These are phyloP conservation scores for Centrocercus urophasianus DNA, from an alignment of 2,113 vertebrate species.

Conservation along the genomic window DNA sequence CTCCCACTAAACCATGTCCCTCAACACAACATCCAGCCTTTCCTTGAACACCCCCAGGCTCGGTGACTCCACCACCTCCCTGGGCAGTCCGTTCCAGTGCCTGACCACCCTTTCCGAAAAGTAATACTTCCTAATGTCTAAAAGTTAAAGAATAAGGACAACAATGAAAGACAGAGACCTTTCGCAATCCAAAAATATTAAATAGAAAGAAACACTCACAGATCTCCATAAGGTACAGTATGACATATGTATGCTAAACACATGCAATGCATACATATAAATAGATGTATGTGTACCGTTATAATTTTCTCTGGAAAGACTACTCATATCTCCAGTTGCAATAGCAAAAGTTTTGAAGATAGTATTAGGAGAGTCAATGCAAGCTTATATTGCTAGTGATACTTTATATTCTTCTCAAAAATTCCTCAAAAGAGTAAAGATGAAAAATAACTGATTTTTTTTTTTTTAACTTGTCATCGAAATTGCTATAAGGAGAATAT, in stretches of 20 bases:
- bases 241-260: neutral
- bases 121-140: too few relatives aligned
- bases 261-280: neutral
- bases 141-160: neutral
- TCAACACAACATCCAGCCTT: too few relatives aligned
- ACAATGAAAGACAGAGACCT: neutral
- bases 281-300: neutral
- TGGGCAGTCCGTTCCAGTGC: too few relatives aligned
- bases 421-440: neutral
- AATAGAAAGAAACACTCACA: neutral
- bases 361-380: neutral
- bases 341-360: neutral
- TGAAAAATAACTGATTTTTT: neutral
- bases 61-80: too few relatives aligned
- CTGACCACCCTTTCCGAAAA: too few relatives aligned
- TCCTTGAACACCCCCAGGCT: too few relatives aligned
- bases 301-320: neutral
- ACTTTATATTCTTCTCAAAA: neutral
- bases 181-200: neutral
- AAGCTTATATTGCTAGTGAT: neutral
- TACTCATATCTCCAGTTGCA: neutral
- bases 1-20: too few relatives aligned
- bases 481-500: neutral
- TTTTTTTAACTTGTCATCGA: neutral
- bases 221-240: neutral